Percentiles rank a stretch among this genome's conserved stretches.
Evolutionary conservation across 1,140 invertebrate genomes (phyloP).

Genomic region (Tetragnatha versicolor): DNA sequence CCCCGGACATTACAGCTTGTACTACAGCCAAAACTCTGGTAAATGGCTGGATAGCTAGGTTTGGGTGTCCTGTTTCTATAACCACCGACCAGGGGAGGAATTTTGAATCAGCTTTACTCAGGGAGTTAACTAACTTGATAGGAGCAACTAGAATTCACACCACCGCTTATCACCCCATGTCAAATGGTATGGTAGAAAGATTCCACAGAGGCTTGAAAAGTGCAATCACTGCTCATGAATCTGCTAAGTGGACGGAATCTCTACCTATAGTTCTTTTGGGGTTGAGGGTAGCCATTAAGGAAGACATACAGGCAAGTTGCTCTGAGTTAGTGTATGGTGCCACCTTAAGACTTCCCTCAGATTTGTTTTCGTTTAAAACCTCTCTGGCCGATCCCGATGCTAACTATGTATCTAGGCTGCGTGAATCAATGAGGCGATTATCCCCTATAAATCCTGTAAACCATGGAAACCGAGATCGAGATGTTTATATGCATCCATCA

Average conservation of each 20-base stretch:
- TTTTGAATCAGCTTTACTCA: slow-evolving; percentile 62
- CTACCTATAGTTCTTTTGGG: no score
- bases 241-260: not conserved
- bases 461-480: no score
- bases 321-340: no score
- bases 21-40: slow-evolving; percentile 61
- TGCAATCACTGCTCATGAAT: not conserved
- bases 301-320: no score
- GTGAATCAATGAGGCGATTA: no score
- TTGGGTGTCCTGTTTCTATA: slow-evolving; percentile 59
- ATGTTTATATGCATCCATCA: no score
- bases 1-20: slow-evolving; percentile 62
- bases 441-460: no score
- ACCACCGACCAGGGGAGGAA: slow-evolving; percentile 65
- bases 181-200: slow-evolving; percentile 62
- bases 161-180: slow-evolving; percentile 58
- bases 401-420: no score
- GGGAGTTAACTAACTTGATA: slow-evolving; percentile 34
- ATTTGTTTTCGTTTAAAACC: no score
- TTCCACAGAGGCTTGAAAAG: slow-evolving; percentile 64
- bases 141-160: slow-evolving; percentile 29
- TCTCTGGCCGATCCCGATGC: no score
- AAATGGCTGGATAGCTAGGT: slow-evolving; percentile 61
- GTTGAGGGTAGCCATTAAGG: no score
- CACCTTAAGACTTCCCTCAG: no score